phyloP scores from a whole-genome alignment of 2,888 invertebrate species.

The Coecobrya sp. region DNA sequence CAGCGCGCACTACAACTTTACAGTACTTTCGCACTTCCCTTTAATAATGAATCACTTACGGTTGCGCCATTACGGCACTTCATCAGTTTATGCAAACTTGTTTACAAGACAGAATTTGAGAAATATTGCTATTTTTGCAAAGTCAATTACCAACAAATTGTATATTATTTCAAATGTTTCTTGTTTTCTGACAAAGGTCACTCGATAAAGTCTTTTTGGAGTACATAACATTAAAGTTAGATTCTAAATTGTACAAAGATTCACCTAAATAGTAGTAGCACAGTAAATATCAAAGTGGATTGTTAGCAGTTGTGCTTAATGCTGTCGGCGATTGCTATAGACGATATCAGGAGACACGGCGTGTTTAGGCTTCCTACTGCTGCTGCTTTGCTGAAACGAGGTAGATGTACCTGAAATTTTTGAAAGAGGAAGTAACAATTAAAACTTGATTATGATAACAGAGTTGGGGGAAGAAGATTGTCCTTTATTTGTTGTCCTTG shows the following conservation, averaged over 20 bases:
- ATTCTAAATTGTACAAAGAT: slow-evolving; percentile 34
- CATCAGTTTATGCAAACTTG: not conserved
- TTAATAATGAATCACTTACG: too few relatives aligned
- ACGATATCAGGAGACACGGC: slow-evolving; percentile 75
- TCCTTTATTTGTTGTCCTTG: too few relatives aligned
- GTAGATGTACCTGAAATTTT: slow-evolving; percentile 64
- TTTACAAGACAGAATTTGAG: not conserved
- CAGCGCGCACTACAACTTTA: too few relatives aligned
- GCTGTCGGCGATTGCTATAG: slow-evolving; percentile 60
- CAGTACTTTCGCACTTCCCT: too few relatives aligned
- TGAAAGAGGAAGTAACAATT: not conserved
- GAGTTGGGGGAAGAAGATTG: too few relatives aligned
- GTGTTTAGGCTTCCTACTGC: slow-evolving; percentile 51
- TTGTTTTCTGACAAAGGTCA: slow-evolving; percentile 42
- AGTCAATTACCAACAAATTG: not conserved
- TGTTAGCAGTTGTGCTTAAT: not conserved
- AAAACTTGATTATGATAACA: too few relatives aligned
- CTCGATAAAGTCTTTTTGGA: slow-evolving; percentile 62
- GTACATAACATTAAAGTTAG: slow-evolving; percentile 32
- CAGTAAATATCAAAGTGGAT: not conserved
- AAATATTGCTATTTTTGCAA: slow-evolving; percentile 11
- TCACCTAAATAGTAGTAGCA: slow-evolving; percentile 13
- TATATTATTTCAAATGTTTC: slow-evolving; percentile 30
- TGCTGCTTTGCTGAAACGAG: slow-evolving; percentile 2
- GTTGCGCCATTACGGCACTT: not conserved